phyloP scores from a whole-genome alignment of 2,888 invertebrate genomes.

The Unio delphinus region DNA sequence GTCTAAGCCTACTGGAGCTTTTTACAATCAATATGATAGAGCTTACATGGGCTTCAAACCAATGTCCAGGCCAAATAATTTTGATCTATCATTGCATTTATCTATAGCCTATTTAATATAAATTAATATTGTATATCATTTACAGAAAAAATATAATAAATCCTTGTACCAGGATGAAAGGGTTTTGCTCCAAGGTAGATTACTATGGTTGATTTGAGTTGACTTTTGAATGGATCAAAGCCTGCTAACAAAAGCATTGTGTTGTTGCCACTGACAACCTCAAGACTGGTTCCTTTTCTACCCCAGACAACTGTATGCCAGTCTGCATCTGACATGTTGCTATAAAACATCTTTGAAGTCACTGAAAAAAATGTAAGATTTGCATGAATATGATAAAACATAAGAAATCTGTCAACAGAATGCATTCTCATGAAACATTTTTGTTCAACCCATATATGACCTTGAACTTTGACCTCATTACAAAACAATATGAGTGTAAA shows the following conservation, averaged over 20 bases:
- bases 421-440: too few species aligned
- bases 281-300: conserved; percentile 23
- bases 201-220: conserved; percentile 24
- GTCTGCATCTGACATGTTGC: conserved; percentile 43
- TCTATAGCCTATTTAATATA: too few species aligned
- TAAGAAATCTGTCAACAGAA: too few species aligned
- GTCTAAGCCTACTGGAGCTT: too few species aligned
- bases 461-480: too few species aligned
- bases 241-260: conserved; percentile 25
- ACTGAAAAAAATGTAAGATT: conserved; percentile 18
- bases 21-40: too few species aligned
- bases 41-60: too few species aligned
- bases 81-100: too few species aligned
- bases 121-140: background rate
- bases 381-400: background rate
- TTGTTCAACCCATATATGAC: too few species aligned
- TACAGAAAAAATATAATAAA: background rate
- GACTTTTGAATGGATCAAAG: conserved; percentile 40
- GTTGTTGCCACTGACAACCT: conserved; percentile 28
- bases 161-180: conserved; percentile 40
- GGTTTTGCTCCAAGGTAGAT: conserved; percentile 59
- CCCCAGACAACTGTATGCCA: conserved; percentile 58
- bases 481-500: too few species aligned
- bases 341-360: conserved; percentile 18
- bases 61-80: too few species aligned